Conservation (phyloP, 2,797 vertebrate species). For the Mus spretus region DNA sequence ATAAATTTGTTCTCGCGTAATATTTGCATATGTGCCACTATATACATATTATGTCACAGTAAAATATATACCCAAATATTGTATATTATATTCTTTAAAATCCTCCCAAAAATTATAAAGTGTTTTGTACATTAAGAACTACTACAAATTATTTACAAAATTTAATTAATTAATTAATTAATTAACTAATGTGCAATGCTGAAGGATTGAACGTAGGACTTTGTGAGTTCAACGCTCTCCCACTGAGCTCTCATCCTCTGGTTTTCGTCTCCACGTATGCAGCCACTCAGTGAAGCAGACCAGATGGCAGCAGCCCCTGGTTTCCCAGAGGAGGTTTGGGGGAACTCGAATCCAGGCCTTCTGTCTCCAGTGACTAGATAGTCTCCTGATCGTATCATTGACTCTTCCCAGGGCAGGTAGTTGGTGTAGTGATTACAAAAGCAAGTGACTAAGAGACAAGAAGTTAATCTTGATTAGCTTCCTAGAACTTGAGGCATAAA, state of each 20-base stretch:
- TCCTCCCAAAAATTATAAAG: constrained; percentile 1
- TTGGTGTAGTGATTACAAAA: neutral
- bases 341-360: constrained; percentile 6
- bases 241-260: neutral
- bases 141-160: neutral
- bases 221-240: neutral
- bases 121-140: neutral
- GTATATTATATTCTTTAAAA: neutral
- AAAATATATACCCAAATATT: neutral
- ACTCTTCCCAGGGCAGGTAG: neutral
- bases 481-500: constrained; percentile 44
- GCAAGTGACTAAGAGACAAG: neutral
- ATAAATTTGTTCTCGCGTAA: neutral
- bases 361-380: neutral
- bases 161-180: neutral
- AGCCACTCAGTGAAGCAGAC: neutral
- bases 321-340: constrained; percentile 24
- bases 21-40: neutral
- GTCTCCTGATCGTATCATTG: neutral
- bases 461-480: neutral
- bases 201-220: neutral
- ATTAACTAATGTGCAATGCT: neutral
- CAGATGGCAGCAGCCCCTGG: neutral
- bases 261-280: neutral
- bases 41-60: neutral